Evolutionary conservation across 2,888 invertebrate genomes (phyloP).

Genomic region (Acanthosoma haemorrhoidale): DNA sequence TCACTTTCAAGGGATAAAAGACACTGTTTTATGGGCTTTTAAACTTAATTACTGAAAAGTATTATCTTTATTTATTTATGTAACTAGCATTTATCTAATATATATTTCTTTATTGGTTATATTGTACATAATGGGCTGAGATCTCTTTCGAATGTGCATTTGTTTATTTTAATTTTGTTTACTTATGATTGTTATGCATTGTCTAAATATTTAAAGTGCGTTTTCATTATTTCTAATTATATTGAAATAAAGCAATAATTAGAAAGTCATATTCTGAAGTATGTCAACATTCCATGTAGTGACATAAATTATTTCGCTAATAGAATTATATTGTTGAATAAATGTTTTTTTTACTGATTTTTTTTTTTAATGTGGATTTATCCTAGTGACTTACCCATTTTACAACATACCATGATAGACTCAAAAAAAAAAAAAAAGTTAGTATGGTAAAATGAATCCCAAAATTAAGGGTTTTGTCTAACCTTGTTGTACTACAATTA

Average conservation of each 20-base stretch:
- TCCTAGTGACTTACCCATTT: too few species aligned
- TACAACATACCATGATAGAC: too few species aligned
- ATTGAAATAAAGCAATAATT: constrained; percentile 23
- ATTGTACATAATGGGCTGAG: not conserved
- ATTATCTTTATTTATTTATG: not conserved
- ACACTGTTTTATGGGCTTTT: not conserved
- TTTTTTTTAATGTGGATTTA: too few species aligned
- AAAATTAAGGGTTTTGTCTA: too few species aligned
- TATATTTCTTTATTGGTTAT: too few species aligned
- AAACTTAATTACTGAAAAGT: not conserved
- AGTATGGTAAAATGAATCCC: too few species aligned
- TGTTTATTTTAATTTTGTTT: not conserved
- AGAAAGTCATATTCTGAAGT: not conserved
- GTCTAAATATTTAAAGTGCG: not conserved
- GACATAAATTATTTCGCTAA: not conserved
- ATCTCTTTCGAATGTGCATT: constrained; percentile 2
- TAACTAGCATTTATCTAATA: not conserved
- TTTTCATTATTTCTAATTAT: not conserved
- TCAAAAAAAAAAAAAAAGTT: too few species aligned
- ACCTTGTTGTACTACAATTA: too few species aligned
- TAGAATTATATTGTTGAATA: not conserved
- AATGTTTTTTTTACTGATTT: not conserved
- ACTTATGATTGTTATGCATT: not conserved
- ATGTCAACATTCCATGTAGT: constrained; percentile 11
- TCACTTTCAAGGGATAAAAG: not conserved